Evolutionary conservation across 2,113 vertebrate species (phyloP), one percentile per base, ranked within the genome.

Genomic region (Glaucomys volans): DNA sequence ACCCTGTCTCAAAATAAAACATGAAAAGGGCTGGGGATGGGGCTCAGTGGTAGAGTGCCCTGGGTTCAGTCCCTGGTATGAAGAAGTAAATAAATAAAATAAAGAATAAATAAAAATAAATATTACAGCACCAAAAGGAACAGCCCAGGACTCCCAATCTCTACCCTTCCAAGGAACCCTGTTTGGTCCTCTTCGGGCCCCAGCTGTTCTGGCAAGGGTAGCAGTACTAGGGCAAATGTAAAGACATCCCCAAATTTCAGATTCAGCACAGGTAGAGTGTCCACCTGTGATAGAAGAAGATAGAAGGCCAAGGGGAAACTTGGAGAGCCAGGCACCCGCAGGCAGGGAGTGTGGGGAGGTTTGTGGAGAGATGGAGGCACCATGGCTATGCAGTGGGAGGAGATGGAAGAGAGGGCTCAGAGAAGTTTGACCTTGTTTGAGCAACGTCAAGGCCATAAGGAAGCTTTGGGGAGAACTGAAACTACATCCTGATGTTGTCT

Each of bases 221-320:
- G 10, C 0, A 40, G 44, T 12, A 64, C 59, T 74, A 64, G 66
- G 44, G 87, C 66, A 90, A 83, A 75, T 37, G 4, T 26, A 66
- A 91, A 32, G 80, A 64, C 67, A 28, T 16, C 44, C 16, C 20
- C 54, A 92, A 50, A 71, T 50, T 66, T 93, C 87, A 66, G 84
- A 42, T 91, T 72, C 44, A 28, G 74, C 66, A 62, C 69, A 40
- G 35, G 8, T 76, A 66, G 66, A 57, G 57, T 8, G 3, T 57
- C 62, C 7, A 76, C 52, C 24, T 72, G 82, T 57, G 69, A 54
- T 6, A 1, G 74, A 54, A 20, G 24, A 52, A 24, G 74, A n/a
- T 13, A 66, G 42, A 37, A 92, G 64, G 30, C 47, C 64, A 40
- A 44, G 30, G 13, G 18, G 71, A 35, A 42, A 26, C n/a, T 16